A percentile compares a stretch with the other conserved stretches of the same genome.
Evolutionary conservation across 2,113 vertebrate genomes (phyloP).

Genomic region (Notiomystis cincta): DNA sequence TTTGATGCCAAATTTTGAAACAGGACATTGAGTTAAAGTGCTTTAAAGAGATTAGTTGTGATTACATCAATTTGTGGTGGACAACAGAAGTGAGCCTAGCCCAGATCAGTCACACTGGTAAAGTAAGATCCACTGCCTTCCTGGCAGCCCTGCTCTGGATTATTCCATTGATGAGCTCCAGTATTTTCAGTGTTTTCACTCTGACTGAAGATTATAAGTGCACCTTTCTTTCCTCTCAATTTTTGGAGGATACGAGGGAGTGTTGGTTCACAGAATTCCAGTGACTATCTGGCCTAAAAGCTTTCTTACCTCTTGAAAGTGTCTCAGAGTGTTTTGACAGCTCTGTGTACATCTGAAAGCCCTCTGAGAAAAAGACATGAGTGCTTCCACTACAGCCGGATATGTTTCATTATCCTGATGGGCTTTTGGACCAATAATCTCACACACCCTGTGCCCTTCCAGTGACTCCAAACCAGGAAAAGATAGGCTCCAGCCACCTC

Average conservation of each 20-base stretch:
- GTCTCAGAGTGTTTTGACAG: background rate
- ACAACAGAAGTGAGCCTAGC: background rate
- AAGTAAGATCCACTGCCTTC: background rate
- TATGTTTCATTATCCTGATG: background rate
- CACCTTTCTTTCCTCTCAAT: background rate
- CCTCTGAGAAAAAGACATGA: background rate
- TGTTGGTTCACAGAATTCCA: background rate
- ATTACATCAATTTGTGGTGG: background rate
- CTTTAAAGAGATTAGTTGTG: background rate
- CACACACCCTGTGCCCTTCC: background rate
- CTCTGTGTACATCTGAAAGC: background rate
- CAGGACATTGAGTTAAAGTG: background rate
- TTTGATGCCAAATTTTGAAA: background rate
- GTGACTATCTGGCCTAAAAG: background rate
- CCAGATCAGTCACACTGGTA: background rate
- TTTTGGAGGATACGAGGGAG: background rate
- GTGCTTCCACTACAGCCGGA: background rate
- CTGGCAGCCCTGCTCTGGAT: background rate
- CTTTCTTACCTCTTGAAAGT: background rate
- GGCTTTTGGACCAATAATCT: background rate
- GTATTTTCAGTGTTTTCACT: background rate
- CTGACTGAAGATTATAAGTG: background rate
- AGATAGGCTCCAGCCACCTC: background rate
- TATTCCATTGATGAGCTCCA: background rate
- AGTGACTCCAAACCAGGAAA: background rate